A percentile compares a stretch with the other conserved stretches of the same genome.
These are phyloP conservation scores for Unio delphinus DNA, from an alignment of 2,888 invertebrate genomes.

Conservation along the genomic window DNA sequence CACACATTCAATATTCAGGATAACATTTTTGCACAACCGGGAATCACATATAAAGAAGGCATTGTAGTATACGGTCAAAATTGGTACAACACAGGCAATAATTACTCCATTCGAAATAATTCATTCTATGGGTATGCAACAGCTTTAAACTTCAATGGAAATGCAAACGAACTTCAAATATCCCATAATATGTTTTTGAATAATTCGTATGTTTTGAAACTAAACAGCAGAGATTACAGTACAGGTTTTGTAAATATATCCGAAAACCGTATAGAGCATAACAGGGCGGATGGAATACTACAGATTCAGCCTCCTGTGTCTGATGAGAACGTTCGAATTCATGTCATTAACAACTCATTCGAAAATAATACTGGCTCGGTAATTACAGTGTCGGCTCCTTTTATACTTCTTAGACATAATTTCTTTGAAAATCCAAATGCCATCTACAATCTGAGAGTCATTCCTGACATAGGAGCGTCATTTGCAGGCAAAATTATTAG, in stretches of 20 bases:
- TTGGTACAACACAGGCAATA: neutral
- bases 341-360: slow-evolving; percentile 4
- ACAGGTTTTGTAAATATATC: no score
- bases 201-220: no score
- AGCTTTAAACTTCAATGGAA: neutral
- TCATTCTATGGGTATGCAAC: slow-evolving; percentile 1
- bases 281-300: neutral
- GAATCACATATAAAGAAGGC: no score
- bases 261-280: neutral
- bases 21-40: no score
- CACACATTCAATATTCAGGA: no score
- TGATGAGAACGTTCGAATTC: no score
- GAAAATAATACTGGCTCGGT: slow-evolving; percentile 17
- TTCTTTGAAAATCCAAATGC: slow-evolving; percentile 21
- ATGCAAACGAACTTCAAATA: no score
- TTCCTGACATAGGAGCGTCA: neutral
- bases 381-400: slow-evolving; percentile 4
- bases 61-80: no score
- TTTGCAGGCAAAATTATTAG: slow-evolving; percentile 8
- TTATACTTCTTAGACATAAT: slow-evolving; percentile 18
- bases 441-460: slow-evolving; percentile 16
- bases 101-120: slow-evolving; percentile 6
- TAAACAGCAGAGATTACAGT: no score
- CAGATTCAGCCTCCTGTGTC: slow-evolving; percentile 1
- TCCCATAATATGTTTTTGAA: no score